Evolutionary conservation across 2,113 vertebrate genomes (phyloP).

Genomic region (Condylura cristata): DNA sequence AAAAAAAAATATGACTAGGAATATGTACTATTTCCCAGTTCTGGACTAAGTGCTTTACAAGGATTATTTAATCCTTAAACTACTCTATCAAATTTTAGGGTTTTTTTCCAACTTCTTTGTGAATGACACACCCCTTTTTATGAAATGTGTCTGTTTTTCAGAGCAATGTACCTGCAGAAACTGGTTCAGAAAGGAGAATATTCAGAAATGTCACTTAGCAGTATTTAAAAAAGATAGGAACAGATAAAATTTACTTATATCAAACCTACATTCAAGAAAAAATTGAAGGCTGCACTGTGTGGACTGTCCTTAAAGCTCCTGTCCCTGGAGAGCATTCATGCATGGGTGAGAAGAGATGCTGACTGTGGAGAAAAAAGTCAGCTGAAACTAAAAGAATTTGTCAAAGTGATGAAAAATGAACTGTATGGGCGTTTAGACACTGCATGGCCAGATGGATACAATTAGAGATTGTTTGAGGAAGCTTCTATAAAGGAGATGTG

Average conservation of each 20-base stretch:
- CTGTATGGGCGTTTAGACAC: not conserved
- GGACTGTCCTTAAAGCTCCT: not conserved
- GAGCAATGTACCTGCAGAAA: not conserved
- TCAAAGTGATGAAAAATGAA: slow-evolving; percentile 37
- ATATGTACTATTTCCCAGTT: not conserved
- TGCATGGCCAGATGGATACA: not conserved
- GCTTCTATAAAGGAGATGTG: not conserved
- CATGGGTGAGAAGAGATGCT: not conserved
- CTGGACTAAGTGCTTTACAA: not conserved
- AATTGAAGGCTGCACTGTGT: not conserved
- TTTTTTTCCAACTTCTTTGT: not conserved
- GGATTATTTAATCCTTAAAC: not conserved
- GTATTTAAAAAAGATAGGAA: not conserved
- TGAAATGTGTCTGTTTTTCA: not conserved
- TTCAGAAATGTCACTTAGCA: slow-evolving; percentile 6
- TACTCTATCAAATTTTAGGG: not conserved
- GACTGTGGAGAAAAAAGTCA: slow-evolving; percentile 27
- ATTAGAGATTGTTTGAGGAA: not conserved
- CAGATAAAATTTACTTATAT: not conserved
- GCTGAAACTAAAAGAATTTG: slow-evolving; percentile 36
- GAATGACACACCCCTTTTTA: not conserved
- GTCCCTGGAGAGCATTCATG: not conserved
- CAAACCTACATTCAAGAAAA: not conserved
- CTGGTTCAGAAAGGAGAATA: slow-evolving; percentile 1
- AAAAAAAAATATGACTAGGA: not conserved